Percentiles rank a stretch among this genome's conserved stretches.
phyloP scores from a whole-genome alignment of 1,140 invertebrate species.

The Brachionus paranguensis region DNA sequence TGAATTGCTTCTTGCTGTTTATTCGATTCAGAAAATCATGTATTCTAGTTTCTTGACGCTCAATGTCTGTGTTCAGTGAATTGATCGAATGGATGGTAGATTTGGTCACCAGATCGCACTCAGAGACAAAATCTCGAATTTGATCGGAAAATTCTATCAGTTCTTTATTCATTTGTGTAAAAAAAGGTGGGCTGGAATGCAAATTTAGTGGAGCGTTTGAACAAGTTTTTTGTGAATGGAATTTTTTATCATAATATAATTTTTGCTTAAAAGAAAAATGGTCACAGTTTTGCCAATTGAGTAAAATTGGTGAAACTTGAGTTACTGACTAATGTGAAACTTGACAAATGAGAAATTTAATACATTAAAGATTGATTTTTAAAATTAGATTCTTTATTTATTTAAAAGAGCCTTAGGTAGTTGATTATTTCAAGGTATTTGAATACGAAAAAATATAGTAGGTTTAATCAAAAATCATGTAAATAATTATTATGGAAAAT shows the following conservation, averaged over 20 bases:
- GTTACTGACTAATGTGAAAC: no score
- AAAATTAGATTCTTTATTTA: not conserved
- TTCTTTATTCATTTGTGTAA: constrained; percentile 9
- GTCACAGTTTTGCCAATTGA: not conserved
- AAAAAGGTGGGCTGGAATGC: not conserved
- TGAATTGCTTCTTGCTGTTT: not conserved
- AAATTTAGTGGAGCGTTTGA: constrained; percentile 21
- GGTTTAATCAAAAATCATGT: no score
- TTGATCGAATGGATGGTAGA: not conserved
- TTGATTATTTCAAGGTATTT: not conserved
- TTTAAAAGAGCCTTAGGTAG: not conserved
- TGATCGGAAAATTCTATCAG: not conserved
- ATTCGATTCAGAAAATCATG: not conserved
- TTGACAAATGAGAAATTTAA: not conserved
- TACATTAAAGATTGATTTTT: not conserved
- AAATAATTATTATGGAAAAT: no score
- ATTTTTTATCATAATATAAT: constrained; percentile 23
- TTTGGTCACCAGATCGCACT: not conserved
- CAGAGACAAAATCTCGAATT: not conserved
- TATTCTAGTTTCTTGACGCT: not conserved
- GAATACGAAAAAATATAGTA: no score
- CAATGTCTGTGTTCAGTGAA: not conserved
- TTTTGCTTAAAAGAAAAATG: not conserved
- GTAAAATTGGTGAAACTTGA: not conserved
- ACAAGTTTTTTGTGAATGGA: not conserved